A percentile compares a stretch with the other conserved stretches of the same genome.
phyloP scores from a whole-genome alignment of 2,888 invertebrate species.

The Anticlea derivata region DNA sequence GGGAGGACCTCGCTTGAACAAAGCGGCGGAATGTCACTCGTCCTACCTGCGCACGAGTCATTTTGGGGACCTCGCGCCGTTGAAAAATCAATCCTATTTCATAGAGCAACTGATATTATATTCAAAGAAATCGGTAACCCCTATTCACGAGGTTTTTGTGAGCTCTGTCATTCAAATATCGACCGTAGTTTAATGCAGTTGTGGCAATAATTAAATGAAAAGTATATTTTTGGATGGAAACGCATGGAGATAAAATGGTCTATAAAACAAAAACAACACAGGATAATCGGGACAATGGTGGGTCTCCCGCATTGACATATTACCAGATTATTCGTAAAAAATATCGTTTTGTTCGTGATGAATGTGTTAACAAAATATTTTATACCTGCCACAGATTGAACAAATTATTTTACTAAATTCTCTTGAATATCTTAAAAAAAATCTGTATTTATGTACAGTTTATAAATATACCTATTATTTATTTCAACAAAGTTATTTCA shows the following conservation, averaged over 20 bases:
- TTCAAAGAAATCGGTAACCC: slow-evolving; percentile 18
- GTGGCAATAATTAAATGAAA: not conserved
- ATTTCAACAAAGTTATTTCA: no score
- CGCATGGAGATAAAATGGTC: slow-evolving; percentile 24
- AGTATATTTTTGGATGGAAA: slow-evolving; percentile 11
- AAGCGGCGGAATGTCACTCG: slow-evolving; percentile 69
- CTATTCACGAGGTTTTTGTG: slow-evolving; percentile 43
- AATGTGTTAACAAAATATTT: no score
- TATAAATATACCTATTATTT: no score
- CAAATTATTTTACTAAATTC: no score
- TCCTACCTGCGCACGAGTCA: slow-evolving; percentile 61
- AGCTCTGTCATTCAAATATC: slow-evolving; percentile 15
- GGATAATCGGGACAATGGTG: slow-evolving; percentile 23
- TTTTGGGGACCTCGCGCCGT: slow-evolving; percentile 19
- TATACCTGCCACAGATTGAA: no score
- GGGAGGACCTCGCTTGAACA: slow-evolving; percentile 63
- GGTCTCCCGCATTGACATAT: slow-evolving; percentile 29
- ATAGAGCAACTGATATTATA: not conserved
- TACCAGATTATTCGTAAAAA: not conserved
- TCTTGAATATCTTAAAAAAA: no score
- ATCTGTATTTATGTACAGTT: no score
- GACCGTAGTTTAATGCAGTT: not conserved
- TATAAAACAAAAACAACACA: slow-evolving; percentile 26
- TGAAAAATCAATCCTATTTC: slow-evolving; percentile 9
- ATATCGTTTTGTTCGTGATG: not conserved